Evolutionary conservation across 2,113 vertebrate genomes (phyloP).

Genomic region (Oreochromis niloticus): DNA sequence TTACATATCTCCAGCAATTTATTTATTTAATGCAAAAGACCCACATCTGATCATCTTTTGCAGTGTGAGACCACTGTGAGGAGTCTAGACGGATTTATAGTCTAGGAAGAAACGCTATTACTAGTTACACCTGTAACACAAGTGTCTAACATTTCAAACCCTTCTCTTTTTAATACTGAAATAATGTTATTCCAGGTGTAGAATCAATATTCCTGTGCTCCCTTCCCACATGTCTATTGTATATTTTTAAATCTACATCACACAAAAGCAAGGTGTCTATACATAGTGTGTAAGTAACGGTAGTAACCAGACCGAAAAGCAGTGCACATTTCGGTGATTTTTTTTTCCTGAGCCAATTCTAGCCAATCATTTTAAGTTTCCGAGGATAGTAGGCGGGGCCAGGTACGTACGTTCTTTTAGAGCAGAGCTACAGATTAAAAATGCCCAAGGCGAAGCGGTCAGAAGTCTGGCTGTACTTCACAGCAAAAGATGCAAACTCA

Average conservation of each 20-base stretch:
- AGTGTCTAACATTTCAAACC: not conserved
- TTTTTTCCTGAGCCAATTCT: too few relatives aligned
- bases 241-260: not conserved
- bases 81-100: not conserved
- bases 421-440: too few relatives aligned
- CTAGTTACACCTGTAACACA: not conserved
- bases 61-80: not conserved
- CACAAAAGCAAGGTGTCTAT: not conserved
- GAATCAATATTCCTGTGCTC: not conserved
- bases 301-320: too few relatives aligned
- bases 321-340: too few relatives aligned
- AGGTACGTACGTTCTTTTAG: too few relatives aligned
- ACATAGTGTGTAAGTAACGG: not conserved
- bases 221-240: not conserved
- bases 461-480: too few relatives aligned
- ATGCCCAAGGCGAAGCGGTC: too few relatives aligned
- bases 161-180: not conserved
- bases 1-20: not conserved
- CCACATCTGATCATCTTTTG: not conserved
- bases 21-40: not conserved
- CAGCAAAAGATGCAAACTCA: too few relatives aligned
- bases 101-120: constrained; percentile 15
- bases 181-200: not conserved
- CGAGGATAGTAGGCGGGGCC: too few relatives aligned
- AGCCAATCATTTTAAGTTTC: too few relatives aligned